Evolutionary conservation across 2,113 vertebrate species (phyloP).

Genomic region (Okapia johnstoni): DNA sequence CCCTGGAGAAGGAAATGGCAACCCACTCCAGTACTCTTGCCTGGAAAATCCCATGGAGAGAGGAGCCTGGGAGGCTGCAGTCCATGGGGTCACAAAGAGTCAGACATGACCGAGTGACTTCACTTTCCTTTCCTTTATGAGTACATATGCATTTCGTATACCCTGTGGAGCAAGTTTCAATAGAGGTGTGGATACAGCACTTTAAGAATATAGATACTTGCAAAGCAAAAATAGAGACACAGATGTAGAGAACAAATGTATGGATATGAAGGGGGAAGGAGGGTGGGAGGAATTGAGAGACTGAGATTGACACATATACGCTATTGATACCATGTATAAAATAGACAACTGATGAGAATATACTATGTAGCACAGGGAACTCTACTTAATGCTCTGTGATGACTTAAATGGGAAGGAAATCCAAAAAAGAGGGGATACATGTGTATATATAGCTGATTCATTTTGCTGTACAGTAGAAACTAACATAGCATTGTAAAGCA

Average conservation of each 20-base stretch:
- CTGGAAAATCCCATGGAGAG: too few relatives aligned
- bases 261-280: neutral
- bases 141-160: neutral
- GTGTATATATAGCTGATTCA: neutral
- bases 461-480: neutral
- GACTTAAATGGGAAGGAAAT: neutral
- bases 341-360: neutral
- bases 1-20: too few relatives aligned
- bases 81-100: too few relatives aligned
- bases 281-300: neutral
- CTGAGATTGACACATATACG: fast-evolving
- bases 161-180: neutral
- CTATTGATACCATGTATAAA: neutral
- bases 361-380: neutral
- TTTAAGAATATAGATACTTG: neutral
- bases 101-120: too few relatives aligned
- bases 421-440: neutral
- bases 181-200: neutral
- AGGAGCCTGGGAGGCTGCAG: too few relatives aligned
- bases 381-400: neutral
- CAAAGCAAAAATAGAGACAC: neutral
- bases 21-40: too few relatives aligned
- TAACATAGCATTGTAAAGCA: neutral
- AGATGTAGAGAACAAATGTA: neutral
- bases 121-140: neutral